Conservation (phyloP, 1,140 invertebrate species). For the Antheraea mylitta region DNA sequence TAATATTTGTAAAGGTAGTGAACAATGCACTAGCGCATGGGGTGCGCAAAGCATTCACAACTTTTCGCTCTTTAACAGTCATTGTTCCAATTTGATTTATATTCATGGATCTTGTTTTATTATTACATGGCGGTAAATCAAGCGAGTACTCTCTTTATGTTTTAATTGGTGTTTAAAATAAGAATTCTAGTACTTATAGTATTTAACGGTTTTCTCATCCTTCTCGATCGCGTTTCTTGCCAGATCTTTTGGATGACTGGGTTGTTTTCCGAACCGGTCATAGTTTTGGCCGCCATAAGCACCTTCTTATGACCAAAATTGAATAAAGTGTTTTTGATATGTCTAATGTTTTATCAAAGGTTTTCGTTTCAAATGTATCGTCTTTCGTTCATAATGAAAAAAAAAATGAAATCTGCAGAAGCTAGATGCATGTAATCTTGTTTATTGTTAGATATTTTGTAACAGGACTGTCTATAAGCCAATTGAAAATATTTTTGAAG, state of each 20-base stretch:
- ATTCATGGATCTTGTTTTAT: constrained; percentile 69
- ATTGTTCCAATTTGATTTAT: constrained; percentile 78
- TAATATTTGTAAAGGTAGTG: constrained; percentile 29
- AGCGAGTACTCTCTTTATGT: constrained; percentile 50
- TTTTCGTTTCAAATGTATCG: no score
- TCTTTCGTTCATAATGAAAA: no score
- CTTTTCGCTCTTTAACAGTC: constrained; percentile 74
- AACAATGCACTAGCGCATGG: constrained; percentile 56
- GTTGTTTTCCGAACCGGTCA: no score
- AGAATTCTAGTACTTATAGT: not conserved
- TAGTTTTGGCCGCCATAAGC: no score
- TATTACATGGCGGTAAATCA: constrained; percentile 66
- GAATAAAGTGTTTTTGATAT: no score
- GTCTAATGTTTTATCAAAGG: no score
- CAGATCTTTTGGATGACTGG: not conserved
- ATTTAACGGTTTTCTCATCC: not conserved
- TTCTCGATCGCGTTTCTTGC: not conserved
- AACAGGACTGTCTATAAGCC: no score
- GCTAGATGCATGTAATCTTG: no score
- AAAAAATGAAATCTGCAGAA: no score
- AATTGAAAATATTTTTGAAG: no score
- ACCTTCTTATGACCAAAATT: no score
- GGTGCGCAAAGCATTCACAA: constrained; percentile 69
- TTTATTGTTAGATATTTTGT: no score
- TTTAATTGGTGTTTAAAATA: constrained; percentile 33